These are phyloP conservation scores for Fistularia tabacaria DNA, from an alignment of 2,797 vertebrate genomes.

Conservation along the genomic window DNA sequence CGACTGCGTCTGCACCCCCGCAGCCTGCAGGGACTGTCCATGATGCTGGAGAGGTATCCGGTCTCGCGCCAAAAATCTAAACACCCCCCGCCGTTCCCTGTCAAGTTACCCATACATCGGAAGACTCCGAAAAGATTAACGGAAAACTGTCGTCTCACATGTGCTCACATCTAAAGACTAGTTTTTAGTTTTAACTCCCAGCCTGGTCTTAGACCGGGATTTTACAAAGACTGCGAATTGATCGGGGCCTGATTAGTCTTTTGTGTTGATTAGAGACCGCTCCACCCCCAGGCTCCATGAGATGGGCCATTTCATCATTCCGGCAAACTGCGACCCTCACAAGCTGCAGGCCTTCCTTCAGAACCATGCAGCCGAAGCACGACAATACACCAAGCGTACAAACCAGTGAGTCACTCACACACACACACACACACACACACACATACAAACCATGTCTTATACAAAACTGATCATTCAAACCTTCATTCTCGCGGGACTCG, in stretches of 20 bases:
- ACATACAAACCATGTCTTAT: too few species aligned
- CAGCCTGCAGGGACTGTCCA: constrained; percentile 85
- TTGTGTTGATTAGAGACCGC: constrained; percentile 74
- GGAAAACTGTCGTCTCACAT: too few species aligned
- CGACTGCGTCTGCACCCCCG: constrained; percentile 80
- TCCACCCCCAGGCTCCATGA: constrained; percentile 83
- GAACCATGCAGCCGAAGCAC: constrained; percentile 82
- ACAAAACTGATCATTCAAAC: too few species aligned
- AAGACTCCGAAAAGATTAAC: too few species aligned
- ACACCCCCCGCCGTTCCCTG: too few species aligned
- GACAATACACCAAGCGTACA: constrained; percentile 74
- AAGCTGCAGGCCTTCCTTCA: constrained; percentile 85
- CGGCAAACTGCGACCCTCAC: constrained; percentile 76
- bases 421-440: not conserved
- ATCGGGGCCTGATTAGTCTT: not conserved
- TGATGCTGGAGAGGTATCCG: constrained; percentile 83
- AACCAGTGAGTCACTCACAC: constrained; percentile 78
- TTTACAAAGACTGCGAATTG: too few species aligned
- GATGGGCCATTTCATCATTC: constrained; percentile 86
- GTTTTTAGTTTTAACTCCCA: too few species aligned
- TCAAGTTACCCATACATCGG: too few species aligned
- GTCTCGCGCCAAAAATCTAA: too few species aligned
- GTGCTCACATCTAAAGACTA: too few species aligned
- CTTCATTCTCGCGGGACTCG: too few species aligned
- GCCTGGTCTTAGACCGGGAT: not conserved